phyloP scores from a whole-genome alignment of 2,113 vertebrate species.

The Protobothrops mucrosquamatus region DNA sequence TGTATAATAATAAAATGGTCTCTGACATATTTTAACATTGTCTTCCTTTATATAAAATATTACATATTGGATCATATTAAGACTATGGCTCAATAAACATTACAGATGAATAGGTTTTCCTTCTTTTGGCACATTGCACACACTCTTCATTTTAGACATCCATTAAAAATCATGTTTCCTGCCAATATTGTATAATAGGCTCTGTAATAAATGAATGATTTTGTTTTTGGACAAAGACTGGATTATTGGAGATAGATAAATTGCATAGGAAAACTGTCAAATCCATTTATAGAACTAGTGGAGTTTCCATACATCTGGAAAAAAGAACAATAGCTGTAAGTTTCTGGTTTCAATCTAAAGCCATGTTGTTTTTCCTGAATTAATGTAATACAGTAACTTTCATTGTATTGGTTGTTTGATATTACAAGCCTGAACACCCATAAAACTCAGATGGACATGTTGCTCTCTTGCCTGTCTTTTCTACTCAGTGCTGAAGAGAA shows the following conservation, averaged over 20 bases:
- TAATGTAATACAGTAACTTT: conserved; percentile 10
- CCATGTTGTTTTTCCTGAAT: conserved; percentile 35
- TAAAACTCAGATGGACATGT: neutral
- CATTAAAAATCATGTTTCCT: neutral
- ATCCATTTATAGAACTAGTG: conserved; percentile 28
- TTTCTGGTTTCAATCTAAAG: conserved; percentile 22
- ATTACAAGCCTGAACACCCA: neutral
- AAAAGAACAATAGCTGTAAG: conserved; percentile 14
- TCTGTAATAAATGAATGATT: conserved; percentile 11
- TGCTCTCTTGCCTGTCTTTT: neutral
- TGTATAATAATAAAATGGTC: neutral
- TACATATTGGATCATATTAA: neutral
- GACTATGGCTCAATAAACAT: conserved; percentile 13
- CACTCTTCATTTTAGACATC: conserved; percentile 7
- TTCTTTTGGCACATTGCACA: conserved; percentile 24
- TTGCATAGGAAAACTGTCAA: neutral
- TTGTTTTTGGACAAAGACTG: neutral
- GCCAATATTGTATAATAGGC: conserved; percentile 3
- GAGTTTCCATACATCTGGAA: neutral
- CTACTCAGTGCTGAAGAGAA: neutral
- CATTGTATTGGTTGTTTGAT: neutral
- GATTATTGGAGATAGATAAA: neutral
- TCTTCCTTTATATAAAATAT: neutral
- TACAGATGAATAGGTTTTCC: neutral
- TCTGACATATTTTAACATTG: neutral